These are phyloP conservation scores for Phorcus lineatus DNA, from an alignment of 2,888 invertebrate genomes.

Conservation along the genomic window DNA sequence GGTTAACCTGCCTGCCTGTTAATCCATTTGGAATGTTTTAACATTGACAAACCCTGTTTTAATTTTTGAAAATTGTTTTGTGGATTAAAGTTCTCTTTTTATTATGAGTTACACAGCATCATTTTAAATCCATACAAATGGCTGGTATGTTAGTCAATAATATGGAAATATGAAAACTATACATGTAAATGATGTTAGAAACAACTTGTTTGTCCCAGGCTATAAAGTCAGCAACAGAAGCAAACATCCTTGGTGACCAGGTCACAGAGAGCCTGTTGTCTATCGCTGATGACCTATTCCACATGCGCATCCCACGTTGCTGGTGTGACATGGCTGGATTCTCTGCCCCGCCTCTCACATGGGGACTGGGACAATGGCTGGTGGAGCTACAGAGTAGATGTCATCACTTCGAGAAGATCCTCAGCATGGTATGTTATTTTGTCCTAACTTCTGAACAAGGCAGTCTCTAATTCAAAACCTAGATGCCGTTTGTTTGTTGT, in stretches of 20 bases:
- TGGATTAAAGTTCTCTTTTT: no score
- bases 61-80: no score
- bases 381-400: conserved; percentile 69
- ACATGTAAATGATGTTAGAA: not conserved
- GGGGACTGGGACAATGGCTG: conserved; percentile 70
- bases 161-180: not conserved
- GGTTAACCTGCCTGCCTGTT: no score
- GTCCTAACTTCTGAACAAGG: no score
- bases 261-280: conserved; percentile 65
- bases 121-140: no score
- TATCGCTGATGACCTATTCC: conserved; percentile 72
- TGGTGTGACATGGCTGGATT: conserved; percentile 72
- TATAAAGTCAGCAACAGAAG: conserved; percentile 71
- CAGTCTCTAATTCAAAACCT: no score
- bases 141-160: not conserved
- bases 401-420: conserved; percentile 73
- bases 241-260: conserved; percentile 67
- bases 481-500: no score
- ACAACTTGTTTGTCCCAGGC: conserved; percentile 52
- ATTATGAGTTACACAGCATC: no score
- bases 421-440: conserved; percentile 28
- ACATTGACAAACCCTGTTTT: no score
- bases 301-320: conserved; percentile 69
- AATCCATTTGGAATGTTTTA: no score
- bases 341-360: conserved; percentile 71